Conservation (phyloP, 92 coral and sea anemone genomes). For the Heliopora coerulea region DNA sequence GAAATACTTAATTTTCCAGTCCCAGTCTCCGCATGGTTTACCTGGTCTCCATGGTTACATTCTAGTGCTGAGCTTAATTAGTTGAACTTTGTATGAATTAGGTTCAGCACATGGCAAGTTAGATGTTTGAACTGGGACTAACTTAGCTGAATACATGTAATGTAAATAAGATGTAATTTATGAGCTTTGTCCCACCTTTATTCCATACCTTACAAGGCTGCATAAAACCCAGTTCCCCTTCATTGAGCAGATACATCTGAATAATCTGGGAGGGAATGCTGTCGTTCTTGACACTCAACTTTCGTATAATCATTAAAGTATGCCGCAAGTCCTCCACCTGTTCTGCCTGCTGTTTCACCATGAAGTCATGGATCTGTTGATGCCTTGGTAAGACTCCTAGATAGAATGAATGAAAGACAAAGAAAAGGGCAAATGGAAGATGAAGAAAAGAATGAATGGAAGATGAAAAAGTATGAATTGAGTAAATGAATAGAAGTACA, state of each 20-base stretch:
- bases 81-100: no score
- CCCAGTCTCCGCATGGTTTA: no score
- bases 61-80: no score
- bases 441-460: background rate
- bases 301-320: conserved; percentile 63
- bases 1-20: no score
- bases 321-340: conserved; percentile 74
- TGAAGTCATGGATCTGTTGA: conserved; percentile 73
- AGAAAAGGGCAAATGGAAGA: background rate
- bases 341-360: conserved; percentile 64
- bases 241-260: conserved; percentile 74
- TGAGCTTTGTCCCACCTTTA: no score
- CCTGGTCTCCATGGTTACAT: no score
- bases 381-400: conserved; percentile 78
- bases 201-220: conserved; percentile 78
- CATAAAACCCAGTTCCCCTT: conserved; percentile 78
- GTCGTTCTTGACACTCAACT: conserved; percentile 45
- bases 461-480: no score
- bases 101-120: no score
- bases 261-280: conserved; percentile 59
- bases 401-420: background rate
- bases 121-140: no score
- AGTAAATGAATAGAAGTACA: no score
- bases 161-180: no score
- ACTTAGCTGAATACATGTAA: no score